A percentile compares a stretch with the other conserved stretches of the same genome.
phyloP scores from a whole-genome alignment of 2,888 invertebrate species.

The Brachyopa scutellaris region DNA sequence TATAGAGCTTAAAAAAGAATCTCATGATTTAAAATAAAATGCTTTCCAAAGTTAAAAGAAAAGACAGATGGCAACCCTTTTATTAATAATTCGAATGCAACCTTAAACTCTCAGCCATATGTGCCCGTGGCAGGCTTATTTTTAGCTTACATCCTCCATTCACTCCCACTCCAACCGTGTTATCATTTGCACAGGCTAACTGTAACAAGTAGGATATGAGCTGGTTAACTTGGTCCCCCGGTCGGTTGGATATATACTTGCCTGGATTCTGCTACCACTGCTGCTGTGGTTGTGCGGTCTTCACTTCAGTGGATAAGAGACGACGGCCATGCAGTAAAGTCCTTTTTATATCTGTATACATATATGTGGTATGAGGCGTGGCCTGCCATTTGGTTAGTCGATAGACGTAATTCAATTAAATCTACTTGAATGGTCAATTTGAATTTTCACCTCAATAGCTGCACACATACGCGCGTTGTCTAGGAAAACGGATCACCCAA shows the following conservation, averaged over 20 bases:
- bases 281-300: background rate
- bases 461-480: conserved; percentile 24
- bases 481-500: conserved; percentile 45
- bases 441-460: conserved; percentile 71
- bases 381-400: conserved; percentile 29
- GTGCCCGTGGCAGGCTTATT: conserved; percentile 42
- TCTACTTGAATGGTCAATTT: conserved; percentile 70
- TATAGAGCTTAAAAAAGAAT: too few species aligned
- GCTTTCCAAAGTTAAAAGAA: too few species aligned
- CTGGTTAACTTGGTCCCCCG: conserved; percentile 60
- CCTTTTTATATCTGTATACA: background rate
- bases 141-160: conserved; percentile 53
- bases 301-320: conserved; percentile 24
- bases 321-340: background rate
- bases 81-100: conserved; percentile 38
- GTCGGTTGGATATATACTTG: conserved; percentile 52
- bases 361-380: conserved; percentile 18
- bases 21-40: too few species aligned
- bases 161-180: conserved; percentile 10
- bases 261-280: conserved; percentile 10
- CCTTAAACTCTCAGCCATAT: conserved; percentile 17
- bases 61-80: conserved; percentile 51
- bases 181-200: conserved; percentile 12
- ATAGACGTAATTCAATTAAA: conserved; percentile 71
- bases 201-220: conserved; percentile 44